Evolutionary conservation across 2,113 vertebrate species (phyloP).

Genomic region (Bufo gargarizans): DNA sequence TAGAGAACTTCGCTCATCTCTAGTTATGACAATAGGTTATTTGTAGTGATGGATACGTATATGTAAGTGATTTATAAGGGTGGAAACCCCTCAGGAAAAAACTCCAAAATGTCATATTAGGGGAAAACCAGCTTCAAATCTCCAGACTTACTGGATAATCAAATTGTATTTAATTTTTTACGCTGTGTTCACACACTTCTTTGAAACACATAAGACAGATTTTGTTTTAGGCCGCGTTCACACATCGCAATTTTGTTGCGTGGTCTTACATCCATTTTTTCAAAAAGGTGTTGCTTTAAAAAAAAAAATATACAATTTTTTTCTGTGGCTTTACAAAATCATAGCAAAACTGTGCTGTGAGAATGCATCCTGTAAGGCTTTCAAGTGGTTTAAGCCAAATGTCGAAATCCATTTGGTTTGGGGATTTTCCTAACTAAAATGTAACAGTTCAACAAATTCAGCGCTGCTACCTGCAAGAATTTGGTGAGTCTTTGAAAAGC

Average conservation of each 20-base stretch:
- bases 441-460: slow-evolving; percentile 61
- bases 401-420: neutral
- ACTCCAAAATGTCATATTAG: too few species aligned
- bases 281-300: neutral
- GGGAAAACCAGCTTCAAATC: too few species aligned
- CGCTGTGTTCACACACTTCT: too few species aligned
- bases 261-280: neutral
- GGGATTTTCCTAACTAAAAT: slow-evolving; percentile 45
- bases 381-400: neutral
- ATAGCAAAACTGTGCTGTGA: neutral
- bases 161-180: too few species aligned
- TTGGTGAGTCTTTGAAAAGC: slow-evolving; percentile 62
- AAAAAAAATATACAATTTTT: neutral
- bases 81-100: too few species aligned
- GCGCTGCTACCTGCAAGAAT: slow-evolving; percentile 62
- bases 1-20: too few species aligned
- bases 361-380: neutral
- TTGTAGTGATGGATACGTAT: too few species aligned
- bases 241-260: neutral
- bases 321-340: neutral
- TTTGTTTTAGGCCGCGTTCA: neutral
- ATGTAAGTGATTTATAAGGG: too few species aligned
- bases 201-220: neutral
- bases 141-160: too few species aligned
- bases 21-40: too few species aligned